Evolutionary conservation across 2,113 vertebrate species (phyloP), one percentile per base, ranked within the genome.

Genomic region (Mystacornis crossleyi): DNA sequence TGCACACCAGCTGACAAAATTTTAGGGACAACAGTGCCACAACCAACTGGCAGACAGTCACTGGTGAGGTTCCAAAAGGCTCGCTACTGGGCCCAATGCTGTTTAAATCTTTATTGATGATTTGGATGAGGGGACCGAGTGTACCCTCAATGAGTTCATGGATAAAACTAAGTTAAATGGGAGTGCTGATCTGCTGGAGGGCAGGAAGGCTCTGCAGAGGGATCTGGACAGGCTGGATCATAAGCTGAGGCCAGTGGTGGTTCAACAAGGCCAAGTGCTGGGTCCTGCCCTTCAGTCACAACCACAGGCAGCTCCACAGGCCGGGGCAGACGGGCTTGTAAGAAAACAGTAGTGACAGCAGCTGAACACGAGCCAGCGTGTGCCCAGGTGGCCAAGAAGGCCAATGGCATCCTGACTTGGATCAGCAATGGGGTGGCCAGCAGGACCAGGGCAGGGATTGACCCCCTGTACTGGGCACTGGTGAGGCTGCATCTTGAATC

Each of bases 271-370:
- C 45, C 51, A 9, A 81, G 53, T 1, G 33, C 33, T 2, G 10
- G 26, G 7, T 53, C 45, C 53, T 38, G 45, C 18, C 51, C 23
- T 28, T n/a, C 18, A 13, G 4, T 43, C 69, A 74, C 69, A n/a
- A 8, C 19, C 33, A 15, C 43, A 73, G 43, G 43, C 53, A 81
- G 78, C 0, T 0, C 28, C n/a, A n/a, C n/a, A n/a, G n/a, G n/a
- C n/a, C 26, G 45, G 45, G 38, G 2, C 29, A 74, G 38, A 74
- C 24, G 4, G 28, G 13, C 33, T 31, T 4, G 20, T 18, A 75
- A 47, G 26, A 19, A 7, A 28, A 28, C 16, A 57, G n/a, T 18
- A 36, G 20, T 33, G 8, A 12, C 42, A 81, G 45, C 2, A 2
- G 6, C 33, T 60, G 60, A 14, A 60, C 38, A 53, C 2, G 53